Evolutionary conservation across 2,797 vertebrate genomes (phyloP).

Genomic region (Acridotheres tristis): DNA sequence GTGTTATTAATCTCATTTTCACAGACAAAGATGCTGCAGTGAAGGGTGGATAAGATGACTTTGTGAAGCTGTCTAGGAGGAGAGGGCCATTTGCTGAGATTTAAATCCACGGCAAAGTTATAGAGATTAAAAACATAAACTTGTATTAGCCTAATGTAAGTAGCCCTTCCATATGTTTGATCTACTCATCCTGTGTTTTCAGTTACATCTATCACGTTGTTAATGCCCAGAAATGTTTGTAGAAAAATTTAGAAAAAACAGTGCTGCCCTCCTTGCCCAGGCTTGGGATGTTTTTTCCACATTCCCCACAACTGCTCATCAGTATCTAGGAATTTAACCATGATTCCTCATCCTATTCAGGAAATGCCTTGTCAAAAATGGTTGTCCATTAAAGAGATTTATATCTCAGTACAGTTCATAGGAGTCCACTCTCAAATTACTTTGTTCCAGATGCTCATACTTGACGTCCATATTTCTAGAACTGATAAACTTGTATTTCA

Average conservation of each 20-base stretch:
- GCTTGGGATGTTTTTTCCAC: background rate
- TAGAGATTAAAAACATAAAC: background rate
- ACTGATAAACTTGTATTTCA: background rate
- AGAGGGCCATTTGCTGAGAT: background rate
- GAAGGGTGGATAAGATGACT: background rate
- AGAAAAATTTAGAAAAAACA: background rate
- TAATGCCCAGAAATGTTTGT: background rate
- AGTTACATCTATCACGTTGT: background rate
- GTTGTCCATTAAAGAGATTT: background rate
- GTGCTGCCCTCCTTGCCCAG: background rate
- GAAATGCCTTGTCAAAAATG: background rate
- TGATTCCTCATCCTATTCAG: background rate
- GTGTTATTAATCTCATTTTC: background rate
- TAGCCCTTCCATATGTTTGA: background rate
- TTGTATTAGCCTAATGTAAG: background rate
- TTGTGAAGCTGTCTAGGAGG: background rate
- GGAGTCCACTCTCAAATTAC: background rate
- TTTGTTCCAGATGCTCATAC: background rate
- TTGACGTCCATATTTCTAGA: fast-evolving
- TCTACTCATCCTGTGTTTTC: background rate
- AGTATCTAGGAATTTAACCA: background rate
- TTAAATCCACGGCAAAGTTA: background rate
- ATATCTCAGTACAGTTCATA: background rate
- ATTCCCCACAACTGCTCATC: background rate
- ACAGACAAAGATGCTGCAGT: background rate